Conservation (phyloP, 2,888 invertebrate genomes). For the Ormyrus pomaceus region DNA sequence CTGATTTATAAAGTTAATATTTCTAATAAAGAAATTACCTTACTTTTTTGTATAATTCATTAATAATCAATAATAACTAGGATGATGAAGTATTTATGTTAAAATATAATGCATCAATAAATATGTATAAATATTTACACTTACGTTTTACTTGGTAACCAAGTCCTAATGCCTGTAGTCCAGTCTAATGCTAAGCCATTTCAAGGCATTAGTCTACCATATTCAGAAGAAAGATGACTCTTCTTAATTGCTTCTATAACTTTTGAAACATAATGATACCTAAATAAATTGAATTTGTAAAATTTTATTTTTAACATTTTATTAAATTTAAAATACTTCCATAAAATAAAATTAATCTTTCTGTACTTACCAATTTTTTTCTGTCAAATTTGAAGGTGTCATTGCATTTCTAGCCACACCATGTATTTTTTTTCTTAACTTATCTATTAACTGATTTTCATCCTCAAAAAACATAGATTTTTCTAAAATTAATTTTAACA, state of each 20-base stretch:
- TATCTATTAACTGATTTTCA: conserved; percentile 79
- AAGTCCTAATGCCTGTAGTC: conserved; percentile 3
- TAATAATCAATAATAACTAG: not conserved
- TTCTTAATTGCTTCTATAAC: conserved; percentile 91
- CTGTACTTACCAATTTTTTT: conserved; percentile 83
- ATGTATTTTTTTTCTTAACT: conserved; percentile 83
- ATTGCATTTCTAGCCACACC: conserved; percentile 83
- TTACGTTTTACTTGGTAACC: not conserved
- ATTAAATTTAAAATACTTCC: conserved; percentile 7
- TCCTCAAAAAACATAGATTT: conserved; percentile 65
- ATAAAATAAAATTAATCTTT: too few relatives aligned
- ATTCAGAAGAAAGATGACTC: conserved; percentile 89
- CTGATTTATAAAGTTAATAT: too few relatives aligned
- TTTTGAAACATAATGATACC: conserved; percentile 87
- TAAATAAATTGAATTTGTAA: conserved; percentile 59
- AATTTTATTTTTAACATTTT: conserved; percentile 12
- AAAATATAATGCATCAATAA: too few relatives aligned
- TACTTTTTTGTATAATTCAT: not conserved
- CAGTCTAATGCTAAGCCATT: not conserved
- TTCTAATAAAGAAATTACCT: too few relatives aligned
- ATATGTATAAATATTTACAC: not conserved
- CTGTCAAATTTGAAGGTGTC: conserved; percentile 85
- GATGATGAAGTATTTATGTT: too few relatives aligned
- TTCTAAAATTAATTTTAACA: conserved; percentile 59
- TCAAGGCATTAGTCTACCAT: conserved; percentile 86